phyloP scores from a whole-genome alignment of 2,797 vertebrate genomes.

The Cynodonichthys magdalenae region DNA sequence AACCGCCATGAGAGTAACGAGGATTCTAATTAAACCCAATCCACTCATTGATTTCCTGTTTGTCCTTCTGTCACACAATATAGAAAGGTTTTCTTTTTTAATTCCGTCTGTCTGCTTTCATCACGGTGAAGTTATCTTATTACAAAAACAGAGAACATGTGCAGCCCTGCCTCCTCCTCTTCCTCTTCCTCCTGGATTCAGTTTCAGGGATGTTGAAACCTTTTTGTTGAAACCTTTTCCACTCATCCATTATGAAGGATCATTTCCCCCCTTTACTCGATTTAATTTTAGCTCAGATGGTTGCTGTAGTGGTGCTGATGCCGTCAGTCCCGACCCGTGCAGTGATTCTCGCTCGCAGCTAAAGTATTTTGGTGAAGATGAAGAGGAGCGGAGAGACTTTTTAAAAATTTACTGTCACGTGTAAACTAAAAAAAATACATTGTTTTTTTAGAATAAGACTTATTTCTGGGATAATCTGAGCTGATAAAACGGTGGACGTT shows the following conservation, averaged over 20 bases:
- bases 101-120: slow-evolving; percentile 11
- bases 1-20: slow-evolving; percentile 27
- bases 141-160: slow-evolving; percentile 47
- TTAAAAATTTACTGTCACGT: slow-evolving; percentile 45
- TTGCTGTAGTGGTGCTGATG: slow-evolving; percentile 3
- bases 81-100: slow-evolving; percentile 23
- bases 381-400: slow-evolving; percentile 40
- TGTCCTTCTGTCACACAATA: background rate
- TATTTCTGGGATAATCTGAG: no score
- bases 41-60: slow-evolving; percentile 1
- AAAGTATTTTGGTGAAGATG: slow-evolving; percentile 27
- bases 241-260: slow-evolving; percentile 58
- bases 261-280: slow-evolving; percentile 13
- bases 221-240: slow-evolving; percentile 52
- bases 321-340: slow-evolving; percentile 7
- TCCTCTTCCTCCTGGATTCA: slow-evolving; percentile 41
- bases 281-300: slow-evolving; percentile 29
- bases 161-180: no score
- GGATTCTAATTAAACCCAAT: slow-evolving; percentile 18
- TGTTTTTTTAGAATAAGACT: no score
- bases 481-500: no score
- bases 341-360: slow-evolving; percentile 17
- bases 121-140: slow-evolving; percentile 37
- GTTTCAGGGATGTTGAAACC: slow-evolving; percentile 51
- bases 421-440: slow-evolving; percentile 12